phyloP scores from a whole-genome alignment of 2,113 vertebrate species.

The Eubucco bourcierii region DNA sequence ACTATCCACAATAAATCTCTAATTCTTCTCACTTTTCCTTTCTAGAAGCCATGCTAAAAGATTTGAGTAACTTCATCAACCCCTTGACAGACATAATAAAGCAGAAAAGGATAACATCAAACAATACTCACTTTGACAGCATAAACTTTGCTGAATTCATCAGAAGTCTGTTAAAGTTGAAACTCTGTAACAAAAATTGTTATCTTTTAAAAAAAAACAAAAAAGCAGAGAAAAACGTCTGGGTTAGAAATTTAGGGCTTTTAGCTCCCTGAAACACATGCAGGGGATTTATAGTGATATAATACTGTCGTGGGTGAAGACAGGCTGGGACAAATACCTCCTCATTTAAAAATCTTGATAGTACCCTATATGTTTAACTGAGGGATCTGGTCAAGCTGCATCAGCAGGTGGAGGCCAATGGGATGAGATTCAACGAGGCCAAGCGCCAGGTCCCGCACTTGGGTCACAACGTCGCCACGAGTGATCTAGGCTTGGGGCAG shows the following conservation, averaged over 20 bases:
- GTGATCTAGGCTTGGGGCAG: too few relatives aligned
- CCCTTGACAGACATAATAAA: conserved; percentile 17
- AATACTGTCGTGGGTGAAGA: too few relatives aligned
- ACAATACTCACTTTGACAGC: neutral
- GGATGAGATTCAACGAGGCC: too few relatives aligned
- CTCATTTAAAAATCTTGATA: neutral
- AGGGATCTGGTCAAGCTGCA: too few relatives aligned
- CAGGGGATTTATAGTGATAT: neutral
- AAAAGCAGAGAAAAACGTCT: neutral
- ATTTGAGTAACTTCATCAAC: conserved; percentile 26
- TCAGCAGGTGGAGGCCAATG: too few relatives aligned
- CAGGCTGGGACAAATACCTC: too few relatives aligned
- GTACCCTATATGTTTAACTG: too few relatives aligned
- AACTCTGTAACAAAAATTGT: neutral
- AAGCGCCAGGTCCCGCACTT: too few relatives aligned
- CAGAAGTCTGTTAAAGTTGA: neutral
- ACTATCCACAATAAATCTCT: neutral
- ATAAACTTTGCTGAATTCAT: neutral
- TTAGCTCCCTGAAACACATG: neutral
- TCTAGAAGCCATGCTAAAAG: neutral
- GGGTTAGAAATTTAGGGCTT: neutral
- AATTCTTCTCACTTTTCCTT: neutral
- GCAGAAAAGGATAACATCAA: conserved; percentile 21
- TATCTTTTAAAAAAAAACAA: neutral
- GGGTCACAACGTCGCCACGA: too few relatives aligned